Percentiles rank a stretch among this genome's conserved stretches.
Evolutionary conservation across 2,113 vertebrate genomes (phyloP).

Genomic region (Myrmecophaga tridactyla): DNA sequence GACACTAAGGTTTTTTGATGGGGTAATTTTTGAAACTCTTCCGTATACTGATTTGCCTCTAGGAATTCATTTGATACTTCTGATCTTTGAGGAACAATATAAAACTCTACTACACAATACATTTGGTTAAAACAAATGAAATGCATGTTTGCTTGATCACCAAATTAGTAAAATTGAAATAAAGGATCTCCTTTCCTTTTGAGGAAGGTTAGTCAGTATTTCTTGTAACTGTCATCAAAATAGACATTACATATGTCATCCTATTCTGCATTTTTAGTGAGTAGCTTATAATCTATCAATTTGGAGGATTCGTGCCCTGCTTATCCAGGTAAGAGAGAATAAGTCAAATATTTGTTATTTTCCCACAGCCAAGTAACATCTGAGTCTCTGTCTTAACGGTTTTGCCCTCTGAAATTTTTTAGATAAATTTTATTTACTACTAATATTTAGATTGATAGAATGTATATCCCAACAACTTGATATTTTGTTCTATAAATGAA

Average conservation of each 20-base stretch:
- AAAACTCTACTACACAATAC: not conserved
- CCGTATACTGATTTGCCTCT: not conserved
- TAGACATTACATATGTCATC: not conserved
- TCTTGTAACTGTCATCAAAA: conserved; percentile 2
- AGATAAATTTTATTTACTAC: not conserved
- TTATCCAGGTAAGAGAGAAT: not conserved
- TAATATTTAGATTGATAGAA: not conserved
- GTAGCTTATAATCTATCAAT: not conserved
- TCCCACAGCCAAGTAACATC: too few species aligned
- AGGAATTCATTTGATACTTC: conserved; percentile 5
- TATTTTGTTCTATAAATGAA: not conserved
- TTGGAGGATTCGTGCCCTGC: not conserved
- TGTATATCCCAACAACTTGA: not conserved
- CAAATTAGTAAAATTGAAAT: not conserved
- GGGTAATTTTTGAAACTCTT: not conserved
- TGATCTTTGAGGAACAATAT: not conserved
- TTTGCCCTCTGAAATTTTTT: not conserved
- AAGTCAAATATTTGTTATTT: not conserved
- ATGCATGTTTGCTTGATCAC: not conserved
- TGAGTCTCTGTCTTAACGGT: too few species aligned
- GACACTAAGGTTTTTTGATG: not conserved
- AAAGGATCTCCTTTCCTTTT: not conserved
- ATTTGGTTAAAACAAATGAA: not conserved
- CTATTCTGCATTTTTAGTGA: not conserved
- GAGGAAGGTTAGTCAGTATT: not conserved